Conservation (phyloP, 1,140 invertebrate genomes). For the Panonychus citri region DNA sequence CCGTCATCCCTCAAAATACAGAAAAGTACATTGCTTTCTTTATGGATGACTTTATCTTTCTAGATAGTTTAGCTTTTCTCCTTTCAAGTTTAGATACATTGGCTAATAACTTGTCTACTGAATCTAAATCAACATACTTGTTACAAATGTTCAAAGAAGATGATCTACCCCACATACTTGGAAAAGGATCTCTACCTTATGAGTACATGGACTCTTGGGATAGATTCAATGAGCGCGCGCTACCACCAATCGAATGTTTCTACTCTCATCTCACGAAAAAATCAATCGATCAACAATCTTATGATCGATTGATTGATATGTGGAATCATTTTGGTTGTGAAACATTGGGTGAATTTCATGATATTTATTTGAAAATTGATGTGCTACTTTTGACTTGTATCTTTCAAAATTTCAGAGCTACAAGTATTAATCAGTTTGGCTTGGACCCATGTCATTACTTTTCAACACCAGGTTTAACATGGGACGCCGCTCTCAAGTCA, state of each 20-base stretch:
- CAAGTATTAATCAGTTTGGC: neutral
- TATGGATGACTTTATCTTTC: neutral
- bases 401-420: neutral
- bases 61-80: neutral
- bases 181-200: neutral
- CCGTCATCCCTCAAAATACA: neutral
- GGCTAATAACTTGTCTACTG: neutral
- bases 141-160: neutral
- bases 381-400: neutral
- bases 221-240: neutral
- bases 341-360: neutral
- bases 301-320: neutral
- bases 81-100: neutral
- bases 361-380: neutral
- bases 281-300: neutral
- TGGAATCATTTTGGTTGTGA: neutral
- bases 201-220: neutral
- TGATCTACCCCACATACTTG: neutral
- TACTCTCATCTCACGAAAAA: neutral
- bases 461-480: neutral
- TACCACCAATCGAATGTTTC: neutral
- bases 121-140: neutral
- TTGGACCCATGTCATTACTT: neutral
- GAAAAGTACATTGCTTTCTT: neutral
- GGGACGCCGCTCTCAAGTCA: neutral